Percentiles rank a stretch among this genome's conserved stretches.
These are phyloP conservation scores for Paradoxurus hermaphroditus DNA, from an alignment of 2,113 vertebrate species.

Conservation along the genomic window DNA sequence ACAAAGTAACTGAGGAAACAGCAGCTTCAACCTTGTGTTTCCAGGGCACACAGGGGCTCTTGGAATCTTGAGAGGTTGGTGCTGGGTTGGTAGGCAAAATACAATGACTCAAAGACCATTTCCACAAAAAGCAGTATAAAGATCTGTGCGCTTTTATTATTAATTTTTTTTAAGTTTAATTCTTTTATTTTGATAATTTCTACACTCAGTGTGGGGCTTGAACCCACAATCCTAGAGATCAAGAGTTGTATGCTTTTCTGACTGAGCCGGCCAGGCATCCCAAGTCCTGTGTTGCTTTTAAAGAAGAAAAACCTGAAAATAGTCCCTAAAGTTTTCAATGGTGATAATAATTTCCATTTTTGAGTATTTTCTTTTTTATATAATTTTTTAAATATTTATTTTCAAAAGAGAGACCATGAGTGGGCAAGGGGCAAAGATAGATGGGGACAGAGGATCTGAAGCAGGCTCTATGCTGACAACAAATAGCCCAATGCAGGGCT, in stretches of 20 bases:
- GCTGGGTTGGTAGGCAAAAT: neutral
- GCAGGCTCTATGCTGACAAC: too few relatives aligned
- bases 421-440: too few relatives aligned
- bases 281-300: neutral
- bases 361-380: neutral
- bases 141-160: neutral
- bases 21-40: neutral
- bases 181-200: too few relatives aligned
- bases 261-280: too few relatives aligned
- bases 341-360: neutral
- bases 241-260: too few relatives aligned
- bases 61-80: neutral
- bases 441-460: too few relatives aligned
- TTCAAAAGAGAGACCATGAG: too few relatives aligned
- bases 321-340: neutral
- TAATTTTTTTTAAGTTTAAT: too few relatives aligned
- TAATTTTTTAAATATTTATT: too few relatives aligned
- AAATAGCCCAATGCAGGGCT: too few relatives aligned
- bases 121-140: neutral
- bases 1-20: neutral
- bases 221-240: too few relatives aligned
- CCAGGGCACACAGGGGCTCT: accelerated
- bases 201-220: too few relatives aligned
- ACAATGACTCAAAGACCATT: neutral
- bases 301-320: neutral